Base-by-base conservation (phyloP, 2,888 invertebrate species). In the Oligia latruncula region DNA sequence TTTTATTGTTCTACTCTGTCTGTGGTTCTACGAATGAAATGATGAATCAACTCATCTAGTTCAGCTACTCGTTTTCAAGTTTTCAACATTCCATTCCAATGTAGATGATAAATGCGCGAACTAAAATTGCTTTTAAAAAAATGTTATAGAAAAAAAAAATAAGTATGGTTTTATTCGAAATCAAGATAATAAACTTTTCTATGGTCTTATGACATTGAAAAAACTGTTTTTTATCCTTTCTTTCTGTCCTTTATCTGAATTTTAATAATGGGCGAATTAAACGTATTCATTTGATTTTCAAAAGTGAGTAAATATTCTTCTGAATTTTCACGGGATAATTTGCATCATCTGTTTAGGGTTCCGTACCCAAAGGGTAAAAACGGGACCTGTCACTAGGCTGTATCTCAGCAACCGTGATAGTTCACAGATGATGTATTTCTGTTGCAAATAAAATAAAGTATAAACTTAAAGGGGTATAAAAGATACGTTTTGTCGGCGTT, bases 21-120 rank as follows among this genome's bases (percentile, higher is more conserved):
- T 49, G 1, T 49, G 35, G 20, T 52, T 11, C 11, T 11, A 55
- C 55, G 72, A 52, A 8, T 64, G 11, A 40, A 52, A 55, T 55
- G 40, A 40, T 40, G 40, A 13, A 43, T 49, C 43, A 40, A 49
- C 20, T 74, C 60, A 43, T 40, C 43, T 43, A 9, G 9, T 40
- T 43, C 8, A 43, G 9, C 43, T 43, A 43, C 43, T 43, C 23
- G 17, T 40, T 52, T 43, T n/a, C 29, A 73, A 17, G 15, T 43
- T 58, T 35, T 62, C 49, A 52, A 52, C 46, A 77, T 78, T 80
- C n/a, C 46, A 68, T 80, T 78, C 55, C 15, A 64, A 0, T 49
- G 40, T 49, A 46, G 23, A 23, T 23, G 20, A 4, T 43, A 6
- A 46, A 17, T 20, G 35, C 13, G 58, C 23, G 9, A n/a, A 29